Evolutionary conservation across 2,797 vertebrate genomes (phyloP).

Genomic region (Microhierax caerulescens): DNA sequence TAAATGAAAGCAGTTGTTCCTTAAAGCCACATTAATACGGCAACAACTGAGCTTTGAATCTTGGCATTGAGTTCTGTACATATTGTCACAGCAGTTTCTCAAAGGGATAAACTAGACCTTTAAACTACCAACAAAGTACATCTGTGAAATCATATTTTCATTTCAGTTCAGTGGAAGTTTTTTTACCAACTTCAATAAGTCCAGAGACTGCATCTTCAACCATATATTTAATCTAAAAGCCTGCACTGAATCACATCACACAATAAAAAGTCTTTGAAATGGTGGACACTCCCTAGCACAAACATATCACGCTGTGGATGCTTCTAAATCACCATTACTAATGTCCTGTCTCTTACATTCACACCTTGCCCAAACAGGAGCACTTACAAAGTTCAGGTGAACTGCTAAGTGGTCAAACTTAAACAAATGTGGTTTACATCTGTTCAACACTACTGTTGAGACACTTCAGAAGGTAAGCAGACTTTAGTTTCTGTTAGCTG

Average conservation of each 20-base stretch:
- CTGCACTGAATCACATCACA: neutral
- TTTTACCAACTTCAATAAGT: neutral
- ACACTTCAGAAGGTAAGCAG: neutral
- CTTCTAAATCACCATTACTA: neutral
- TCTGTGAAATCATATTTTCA: neutral
- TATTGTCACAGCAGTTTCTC: neutral
- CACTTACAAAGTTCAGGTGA: neutral
- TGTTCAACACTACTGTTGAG: neutral
- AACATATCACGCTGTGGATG: neutral
- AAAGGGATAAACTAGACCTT: neutral
- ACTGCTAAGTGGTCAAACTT: neutral
- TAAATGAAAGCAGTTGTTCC: neutral
- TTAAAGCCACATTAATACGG: neutral
- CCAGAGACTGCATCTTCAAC: neutral
- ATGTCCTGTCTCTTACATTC: neutral
- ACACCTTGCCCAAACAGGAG: neutral
- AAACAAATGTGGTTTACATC: accelerated
- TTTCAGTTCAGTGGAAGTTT: neutral
- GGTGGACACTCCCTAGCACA: neutral
- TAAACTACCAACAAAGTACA: neutral
- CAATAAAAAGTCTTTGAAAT: neutral
- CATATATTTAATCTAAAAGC: accelerated
- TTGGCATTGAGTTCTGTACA: neutral
- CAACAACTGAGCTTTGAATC: neutral
- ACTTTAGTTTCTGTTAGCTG: neutral